Evolutionary conservation across 2,113 vertebrate genomes (phyloP).

Genomic region (Hippocampus zosterae): DNA sequence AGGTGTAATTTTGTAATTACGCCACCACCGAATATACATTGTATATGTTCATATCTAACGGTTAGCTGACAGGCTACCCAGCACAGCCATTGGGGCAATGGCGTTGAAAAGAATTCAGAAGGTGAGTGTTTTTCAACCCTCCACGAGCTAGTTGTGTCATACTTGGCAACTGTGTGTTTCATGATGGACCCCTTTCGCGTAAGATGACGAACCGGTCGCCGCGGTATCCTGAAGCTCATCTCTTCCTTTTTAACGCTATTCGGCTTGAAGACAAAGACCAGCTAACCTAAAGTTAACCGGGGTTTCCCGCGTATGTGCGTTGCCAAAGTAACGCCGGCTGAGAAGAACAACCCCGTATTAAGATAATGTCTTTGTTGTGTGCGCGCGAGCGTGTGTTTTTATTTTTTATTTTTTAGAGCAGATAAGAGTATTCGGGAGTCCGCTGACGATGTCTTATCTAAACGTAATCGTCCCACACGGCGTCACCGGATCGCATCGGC

Average conservation of each 20-base stretch:
- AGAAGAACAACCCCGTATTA: neutral
- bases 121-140: slow-evolving; percentile 67
- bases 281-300: slow-evolving; percentile 34
- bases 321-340: slow-evolving; percentile 28
- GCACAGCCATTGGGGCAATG: slow-evolving; percentile 72
- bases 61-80: slow-evolving; percentile 65
- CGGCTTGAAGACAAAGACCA: slow-evolving; percentile 60
- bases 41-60: slow-evolving; percentile 60
- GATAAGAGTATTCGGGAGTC: neutral
- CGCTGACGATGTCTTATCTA: neutral
- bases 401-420: neutral
- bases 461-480: neutral
- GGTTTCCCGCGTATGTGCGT: slow-evolving; percentile 56
- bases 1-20: slow-evolving; percentile 39
- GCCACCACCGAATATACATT: slow-evolving; percentile 49
- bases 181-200: neutral
- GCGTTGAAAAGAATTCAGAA: slow-evolving; percentile 83
- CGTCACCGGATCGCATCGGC: neutral
- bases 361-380: neutral
- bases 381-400: too few relatives aligned
- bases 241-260: slow-evolving; percentile 16
- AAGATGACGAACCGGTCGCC: neutral
- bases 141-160: neutral
- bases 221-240: slow-evolving; percentile 11
- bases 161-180: rapidly evolving